Conservation (phyloP, 92 coral and sea anemone genomes). For the Phymanthus crucifer region DNA sequence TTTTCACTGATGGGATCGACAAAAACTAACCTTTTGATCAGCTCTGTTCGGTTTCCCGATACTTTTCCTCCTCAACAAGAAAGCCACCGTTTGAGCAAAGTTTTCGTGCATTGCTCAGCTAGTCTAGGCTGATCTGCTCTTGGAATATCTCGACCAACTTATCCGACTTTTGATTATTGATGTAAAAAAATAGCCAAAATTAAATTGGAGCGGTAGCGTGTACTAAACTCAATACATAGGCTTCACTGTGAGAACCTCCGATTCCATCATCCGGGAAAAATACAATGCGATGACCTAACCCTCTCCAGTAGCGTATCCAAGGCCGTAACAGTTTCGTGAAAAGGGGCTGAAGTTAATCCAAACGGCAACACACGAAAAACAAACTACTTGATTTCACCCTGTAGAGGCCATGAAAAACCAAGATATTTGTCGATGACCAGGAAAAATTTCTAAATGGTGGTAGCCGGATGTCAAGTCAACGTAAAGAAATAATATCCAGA, state of each 20-base stretch:
- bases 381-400: constrained; percentile 27
- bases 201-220: constrained; percentile 17
- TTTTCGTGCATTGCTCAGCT: too few species aligned
- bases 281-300: constrained; percentile 29
- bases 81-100: too few species aligned
- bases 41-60: too few species aligned
- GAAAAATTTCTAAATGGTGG: constrained; percentile 21
- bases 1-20: too few species aligned
- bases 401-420: constrained; percentile 41
- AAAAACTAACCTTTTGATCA: too few species aligned
- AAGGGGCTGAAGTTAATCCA: constrained; percentile 58
- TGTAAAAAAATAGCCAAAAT: constrained; percentile 34
- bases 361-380: constrained; percentile 39
- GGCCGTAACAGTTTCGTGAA: constrained; percentile 43
- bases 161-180: constrained; percentile 40
- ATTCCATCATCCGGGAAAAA: constrained; percentile 49
- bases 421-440: constrained; percentile 23
- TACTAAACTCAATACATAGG: constrained; percentile 9
- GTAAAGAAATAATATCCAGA: constrained; percentile 20
- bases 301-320: constrained; percentile 35
- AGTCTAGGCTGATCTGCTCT: too few species aligned
- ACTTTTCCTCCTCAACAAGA: too few species aligned
- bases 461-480: constrained; percentile 17
- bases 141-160: too few species aligned
- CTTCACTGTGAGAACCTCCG: constrained; percentile 15